phyloP scores from a whole-genome alignment of 2,888 invertebrate genomes.

The Ischnura elegans region DNA sequence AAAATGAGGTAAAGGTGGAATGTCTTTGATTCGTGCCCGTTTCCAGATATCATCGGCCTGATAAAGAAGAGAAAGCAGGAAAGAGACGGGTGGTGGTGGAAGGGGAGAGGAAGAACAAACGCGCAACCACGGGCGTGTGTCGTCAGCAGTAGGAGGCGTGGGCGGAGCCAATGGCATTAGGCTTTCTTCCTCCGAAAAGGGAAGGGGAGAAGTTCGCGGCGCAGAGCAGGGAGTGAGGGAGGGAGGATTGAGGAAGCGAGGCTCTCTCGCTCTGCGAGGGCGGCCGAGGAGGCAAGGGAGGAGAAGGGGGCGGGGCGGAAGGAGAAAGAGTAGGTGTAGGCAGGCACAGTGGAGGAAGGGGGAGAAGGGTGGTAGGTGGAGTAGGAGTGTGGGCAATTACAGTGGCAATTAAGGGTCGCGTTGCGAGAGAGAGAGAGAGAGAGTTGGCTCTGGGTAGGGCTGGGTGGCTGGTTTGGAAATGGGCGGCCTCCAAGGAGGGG shows the following conservation, averaged over 20 bases:
- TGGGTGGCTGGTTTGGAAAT: neutral
- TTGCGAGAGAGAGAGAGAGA: neutral
- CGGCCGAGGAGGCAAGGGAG: neutral
- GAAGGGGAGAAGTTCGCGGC: neutral
- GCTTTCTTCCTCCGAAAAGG: neutral
- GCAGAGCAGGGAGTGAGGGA: neutral
- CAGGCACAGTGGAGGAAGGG: neutral
- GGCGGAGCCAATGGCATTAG: constrained; percentile 27
- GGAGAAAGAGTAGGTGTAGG: constrained; percentile 42
- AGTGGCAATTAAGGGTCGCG: neutral
- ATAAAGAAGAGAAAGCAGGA: neutral
- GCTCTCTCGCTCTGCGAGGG: neutral
- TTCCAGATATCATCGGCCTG: too few relatives aligned
- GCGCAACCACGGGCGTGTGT: neutral
- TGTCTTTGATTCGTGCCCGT: too few relatives aligned
- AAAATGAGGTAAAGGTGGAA: too few relatives aligned
- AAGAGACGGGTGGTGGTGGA: neutral
- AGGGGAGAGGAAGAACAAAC: neutral
- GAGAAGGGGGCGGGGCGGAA: neutral
- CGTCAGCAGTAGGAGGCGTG: neutral
- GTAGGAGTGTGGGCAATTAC: neutral
- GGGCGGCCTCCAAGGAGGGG: constrained; percentile 16
- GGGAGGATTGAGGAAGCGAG: neutral
- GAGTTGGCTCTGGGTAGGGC: neutral
- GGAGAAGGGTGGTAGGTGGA: neutral